Percentiles rank a stretch among this genome's conserved stretches.
Evolutionary conservation across 2,888 invertebrate genomes (phyloP).

Genomic region (Eilema sororculum): DNA sequence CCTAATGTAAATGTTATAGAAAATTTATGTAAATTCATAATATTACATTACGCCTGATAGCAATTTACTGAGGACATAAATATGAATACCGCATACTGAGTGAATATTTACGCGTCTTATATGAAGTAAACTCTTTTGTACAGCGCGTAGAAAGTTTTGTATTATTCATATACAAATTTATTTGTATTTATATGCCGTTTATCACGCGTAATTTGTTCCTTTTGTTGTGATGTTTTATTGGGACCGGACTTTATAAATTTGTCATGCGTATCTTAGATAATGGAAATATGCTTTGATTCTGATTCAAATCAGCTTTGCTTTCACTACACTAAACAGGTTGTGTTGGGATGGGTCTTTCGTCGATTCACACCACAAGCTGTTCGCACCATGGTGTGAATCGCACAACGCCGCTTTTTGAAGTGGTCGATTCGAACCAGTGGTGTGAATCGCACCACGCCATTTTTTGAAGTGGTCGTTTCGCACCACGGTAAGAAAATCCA

Average conservation of each 20-base stretch:
- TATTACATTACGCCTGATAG: constrained; percentile 82
- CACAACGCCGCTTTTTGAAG: no score
- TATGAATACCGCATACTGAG: constrained; percentile 73
- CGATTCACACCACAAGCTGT: no score
- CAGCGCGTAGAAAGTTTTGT: constrained; percentile 59
- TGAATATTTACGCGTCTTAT: constrained; percentile 61
- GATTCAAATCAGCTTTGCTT: constrained; percentile 38
- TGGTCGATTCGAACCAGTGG: no score
- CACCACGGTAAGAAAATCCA: no score
- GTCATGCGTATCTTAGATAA: constrained; percentile 29
- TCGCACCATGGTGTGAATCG: no score
- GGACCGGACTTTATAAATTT: constrained; percentile 50
- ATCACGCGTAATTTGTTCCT: constrained; percentile 50
- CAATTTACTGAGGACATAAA: constrained; percentile 78
- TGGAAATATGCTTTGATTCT: constrained; percentile 31
- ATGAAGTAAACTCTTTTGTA: constrained; percentile 59
- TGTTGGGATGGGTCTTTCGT: not conserved
- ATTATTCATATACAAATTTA: constrained; percentile 41
- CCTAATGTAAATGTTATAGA: constrained; percentile 84
- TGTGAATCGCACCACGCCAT: no score
- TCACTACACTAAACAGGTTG: constrained; percentile 15
- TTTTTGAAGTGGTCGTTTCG: no score
- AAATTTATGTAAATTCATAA: constrained; percentile 83
- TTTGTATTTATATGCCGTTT: constrained; percentile 43
- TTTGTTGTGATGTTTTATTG: constrained; percentile 48